Conservation (phyloP, 2,888 invertebrate species). For the Acrocyrtus sp. region DNA sequence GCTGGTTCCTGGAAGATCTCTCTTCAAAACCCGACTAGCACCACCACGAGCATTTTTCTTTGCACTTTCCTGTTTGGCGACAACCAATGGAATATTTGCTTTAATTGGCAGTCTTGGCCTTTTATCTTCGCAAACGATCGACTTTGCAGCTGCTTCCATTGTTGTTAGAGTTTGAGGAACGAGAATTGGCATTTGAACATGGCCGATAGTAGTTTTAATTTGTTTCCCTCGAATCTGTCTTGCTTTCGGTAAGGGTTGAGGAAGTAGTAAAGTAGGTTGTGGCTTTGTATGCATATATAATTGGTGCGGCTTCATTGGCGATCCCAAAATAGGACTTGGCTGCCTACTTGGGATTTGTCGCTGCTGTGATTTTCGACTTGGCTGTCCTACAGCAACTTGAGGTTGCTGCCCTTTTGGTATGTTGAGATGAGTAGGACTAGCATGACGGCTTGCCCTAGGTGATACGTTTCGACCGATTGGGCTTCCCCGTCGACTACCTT, state of each 20-base stretch:
- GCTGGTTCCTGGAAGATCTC: slow-evolving; percentile 31
- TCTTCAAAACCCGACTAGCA: slow-evolving; percentile 27
- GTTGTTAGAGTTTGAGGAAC: no score
- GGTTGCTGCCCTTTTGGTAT: not conserved
- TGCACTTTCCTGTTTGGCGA: not conserved
- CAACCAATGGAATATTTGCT: not conserved
- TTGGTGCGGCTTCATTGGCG: slow-evolving; percentile 21
- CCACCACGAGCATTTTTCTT: not conserved
- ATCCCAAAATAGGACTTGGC: slow-evolving; percentile 27
- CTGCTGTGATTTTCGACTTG: not conserved
- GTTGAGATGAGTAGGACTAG: slow-evolving; percentile 10
- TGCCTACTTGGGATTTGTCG: not conserved
- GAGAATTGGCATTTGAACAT: no score
- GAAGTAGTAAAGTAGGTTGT: not conserved
- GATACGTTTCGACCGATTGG: slow-evolving; percentile 6
- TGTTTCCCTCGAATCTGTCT: no score
- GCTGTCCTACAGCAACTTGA: not conserved
- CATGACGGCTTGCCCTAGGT: slow-evolving; percentile 4
- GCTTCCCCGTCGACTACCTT: slow-evolving; percentile 7
- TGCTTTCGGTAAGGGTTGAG: no score
- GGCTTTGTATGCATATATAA: no score
- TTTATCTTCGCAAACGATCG: slow-evolving; percentile 30
- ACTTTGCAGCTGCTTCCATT: slow-evolving; percentile 41
- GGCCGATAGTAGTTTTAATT: no score
- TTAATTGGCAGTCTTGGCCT: not conserved